phyloP scores from a whole-genome alignment of 2,888 invertebrate genomes.

The Chromoteleia sp. region DNA sequence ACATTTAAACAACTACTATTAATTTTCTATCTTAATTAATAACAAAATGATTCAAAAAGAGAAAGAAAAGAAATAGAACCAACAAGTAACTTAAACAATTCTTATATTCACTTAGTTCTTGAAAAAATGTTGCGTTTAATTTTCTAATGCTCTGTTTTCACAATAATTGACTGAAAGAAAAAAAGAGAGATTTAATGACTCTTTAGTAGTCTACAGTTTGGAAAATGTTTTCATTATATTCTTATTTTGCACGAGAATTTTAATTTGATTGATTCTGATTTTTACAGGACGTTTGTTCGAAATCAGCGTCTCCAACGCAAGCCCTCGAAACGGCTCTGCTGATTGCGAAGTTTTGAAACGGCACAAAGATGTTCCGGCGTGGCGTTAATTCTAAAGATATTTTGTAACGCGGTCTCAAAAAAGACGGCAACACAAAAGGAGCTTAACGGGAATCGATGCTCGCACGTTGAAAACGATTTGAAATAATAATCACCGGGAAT shows the following conservation, averaged over 20 bases:
- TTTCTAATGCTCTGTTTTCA: too few relatives aligned
- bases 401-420: background rate
- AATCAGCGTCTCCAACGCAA: conserved; percentile 62
- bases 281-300: conserved; percentile 61
- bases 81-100: too few relatives aligned
- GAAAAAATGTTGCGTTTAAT: too few relatives aligned
- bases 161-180: too few relatives aligned
- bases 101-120: background rate
- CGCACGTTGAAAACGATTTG: conserved; percentile 39
- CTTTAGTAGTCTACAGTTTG: background rate
- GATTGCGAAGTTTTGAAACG: conserved; percentile 17
- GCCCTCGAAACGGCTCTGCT: conserved; percentile 62
- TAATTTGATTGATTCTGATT: conserved; percentile 12
- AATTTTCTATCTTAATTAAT: too few relatives aligned
- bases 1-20: too few relatives aligned
- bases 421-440: conserved; percentile 7
- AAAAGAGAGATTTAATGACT: too few relatives aligned
- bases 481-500: conserved; percentile 9
- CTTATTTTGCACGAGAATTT: too few relatives aligned
- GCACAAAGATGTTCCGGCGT: background rate
- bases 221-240: background rate
- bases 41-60: too few relatives aligned
- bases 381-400: conserved; percentile 27
- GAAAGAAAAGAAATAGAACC: too few relatives aligned
- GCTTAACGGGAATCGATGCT: conserved; percentile 24